Percentiles rank a stretch among this genome's conserved stretches.
Conservation (phyloP, 2,113 vertebrate species). For the Hipposideros armiger region DNA sequence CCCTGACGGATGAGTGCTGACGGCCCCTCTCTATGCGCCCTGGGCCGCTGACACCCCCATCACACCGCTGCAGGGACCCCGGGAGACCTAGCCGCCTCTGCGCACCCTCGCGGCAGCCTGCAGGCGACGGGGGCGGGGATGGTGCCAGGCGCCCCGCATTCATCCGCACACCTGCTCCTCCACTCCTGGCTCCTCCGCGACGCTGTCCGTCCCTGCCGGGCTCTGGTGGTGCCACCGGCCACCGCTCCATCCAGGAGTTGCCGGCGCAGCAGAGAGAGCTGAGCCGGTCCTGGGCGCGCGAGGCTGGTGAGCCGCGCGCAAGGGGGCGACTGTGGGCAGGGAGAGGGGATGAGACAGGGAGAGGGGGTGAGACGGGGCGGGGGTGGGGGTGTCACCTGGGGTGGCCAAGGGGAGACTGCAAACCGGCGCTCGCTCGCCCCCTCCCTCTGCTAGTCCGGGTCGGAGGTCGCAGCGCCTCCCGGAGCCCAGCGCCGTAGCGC, state of each 20-base stretch:
- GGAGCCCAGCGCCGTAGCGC: conserved; percentile 62
- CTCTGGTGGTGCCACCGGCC: not conserved
- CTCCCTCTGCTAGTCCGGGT: not conserved
- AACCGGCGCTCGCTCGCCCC: not conserved
- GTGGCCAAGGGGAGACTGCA: not conserved
- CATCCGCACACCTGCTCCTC: conserved; percentile 58
- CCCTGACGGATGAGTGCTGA: conserved; percentile 91
- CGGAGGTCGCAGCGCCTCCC: conserved; percentile 54
- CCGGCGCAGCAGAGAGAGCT: not conserved
- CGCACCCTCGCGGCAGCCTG: conserved; percentile 86
- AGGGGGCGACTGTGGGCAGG: not conserved
- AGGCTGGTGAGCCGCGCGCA: conserved; percentile 1
- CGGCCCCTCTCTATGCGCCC: conserved; percentile 88
- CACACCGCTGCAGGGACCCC: conserved; percentile 87
- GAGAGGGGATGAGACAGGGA: no score
- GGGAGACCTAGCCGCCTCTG: conserved; percentile 87
- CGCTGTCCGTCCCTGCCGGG: not conserved
- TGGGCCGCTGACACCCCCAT: conserved; percentile 85
- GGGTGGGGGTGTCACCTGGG: not conserved
- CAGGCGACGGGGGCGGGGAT: conserved; percentile 86
- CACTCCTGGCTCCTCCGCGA: not conserved
- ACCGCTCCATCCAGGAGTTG: not conserved
- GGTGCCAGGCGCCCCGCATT: conserved; percentile 46
- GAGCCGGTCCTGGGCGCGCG: not conserved
- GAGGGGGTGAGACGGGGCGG: not conserved